Base-by-base conservation (phyloP, 2,888 invertebrate species). In the Eristalinus aeneus region DNA sequence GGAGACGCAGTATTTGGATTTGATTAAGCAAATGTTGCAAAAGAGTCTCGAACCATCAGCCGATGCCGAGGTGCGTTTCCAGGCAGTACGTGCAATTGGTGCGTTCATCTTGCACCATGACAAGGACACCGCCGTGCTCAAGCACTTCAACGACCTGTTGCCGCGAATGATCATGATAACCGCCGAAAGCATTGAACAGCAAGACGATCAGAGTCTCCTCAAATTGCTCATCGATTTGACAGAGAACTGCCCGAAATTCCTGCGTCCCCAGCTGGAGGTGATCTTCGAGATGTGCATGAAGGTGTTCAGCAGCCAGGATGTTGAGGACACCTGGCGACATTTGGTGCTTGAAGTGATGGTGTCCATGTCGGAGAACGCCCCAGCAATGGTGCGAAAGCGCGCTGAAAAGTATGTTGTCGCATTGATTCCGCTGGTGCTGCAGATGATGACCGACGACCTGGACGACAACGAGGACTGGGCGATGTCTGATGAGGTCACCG, bases 201-300 rank as follows among this genome's bases (percentile, higher is more conserved):
- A 96, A 89, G 96, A 97, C 31, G 98, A 98, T 91, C 98, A 99
- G 91, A 95, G 97, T 32, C 94, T 99, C 36, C 93, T 99, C 34
- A 98, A 99, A 93, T 95, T 98, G 88, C 94, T 99, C 53, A 98
- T 99, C 88, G 99, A 99, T 90, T 93, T 99, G 90, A 97, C 98
- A 0, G 98, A 99, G 93, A 95, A 96, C 78, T 95, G 97, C 8
- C 99, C 99, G 0, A 99, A 98, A 93, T 98, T 96, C 92, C 93
- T 99, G 81, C 94, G 98, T 88, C 95, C 97, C 4, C 98, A 99
- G 90, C 92, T 99, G 77, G 96, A 97, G 89, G 93, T 94, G 16
- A 96, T 99, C 89, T 96, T 98, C 91, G 96, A 97, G 89, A 94
- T 98, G 91, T 97, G 97, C 91, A 95, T 98, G 93, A 97, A 97